Conservation (phyloP, 2,797 vertebrate genomes). For the Catostomus latipinnis region DNA sequence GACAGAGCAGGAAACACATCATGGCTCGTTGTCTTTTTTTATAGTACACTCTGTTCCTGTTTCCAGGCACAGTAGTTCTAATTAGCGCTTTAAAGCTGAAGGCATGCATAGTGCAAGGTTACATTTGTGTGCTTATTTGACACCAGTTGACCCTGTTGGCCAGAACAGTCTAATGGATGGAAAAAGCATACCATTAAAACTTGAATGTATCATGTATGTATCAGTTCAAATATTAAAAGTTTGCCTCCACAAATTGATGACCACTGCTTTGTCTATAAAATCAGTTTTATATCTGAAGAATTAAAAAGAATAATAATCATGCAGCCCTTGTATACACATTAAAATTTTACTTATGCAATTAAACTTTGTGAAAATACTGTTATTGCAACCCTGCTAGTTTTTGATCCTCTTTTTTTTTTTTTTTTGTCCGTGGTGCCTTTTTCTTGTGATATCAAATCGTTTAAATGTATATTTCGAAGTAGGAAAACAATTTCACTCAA, state of each 20-base stretch:
- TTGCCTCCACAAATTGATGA: not conserved
- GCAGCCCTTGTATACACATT: too few species aligned
- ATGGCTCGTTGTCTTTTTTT: not conserved
- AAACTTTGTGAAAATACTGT: too few species aligned
- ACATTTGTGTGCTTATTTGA: constrained; percentile 24
- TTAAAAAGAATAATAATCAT: too few species aligned
- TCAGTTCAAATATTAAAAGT: not conserved
- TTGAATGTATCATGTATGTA: not conserved
- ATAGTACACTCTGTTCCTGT: constrained; percentile 19
- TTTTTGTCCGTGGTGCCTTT: too few species aligned
- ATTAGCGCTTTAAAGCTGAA: not conserved
- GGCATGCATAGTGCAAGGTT: constrained; percentile 16
- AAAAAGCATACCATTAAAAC: not conserved
- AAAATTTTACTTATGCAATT: too few species aligned
- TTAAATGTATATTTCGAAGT: too few species aligned
- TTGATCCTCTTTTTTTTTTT: too few species aligned
- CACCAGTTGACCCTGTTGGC: not conserved
- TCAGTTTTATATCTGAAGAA: not conserved
- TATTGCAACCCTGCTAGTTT: too few species aligned
- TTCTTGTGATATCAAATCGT: too few species aligned
- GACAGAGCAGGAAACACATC: constrained; percentile 11
- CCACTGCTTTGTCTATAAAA: not conserved
- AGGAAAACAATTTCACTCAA: too few species aligned
- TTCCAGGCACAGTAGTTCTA: constrained; percentile 57
- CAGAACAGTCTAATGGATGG: not conserved